These are phyloP conservation scores for Axea sp. DNA, from an alignment of 2,888 invertebrate species.

Conservation along the genomic window DNA sequence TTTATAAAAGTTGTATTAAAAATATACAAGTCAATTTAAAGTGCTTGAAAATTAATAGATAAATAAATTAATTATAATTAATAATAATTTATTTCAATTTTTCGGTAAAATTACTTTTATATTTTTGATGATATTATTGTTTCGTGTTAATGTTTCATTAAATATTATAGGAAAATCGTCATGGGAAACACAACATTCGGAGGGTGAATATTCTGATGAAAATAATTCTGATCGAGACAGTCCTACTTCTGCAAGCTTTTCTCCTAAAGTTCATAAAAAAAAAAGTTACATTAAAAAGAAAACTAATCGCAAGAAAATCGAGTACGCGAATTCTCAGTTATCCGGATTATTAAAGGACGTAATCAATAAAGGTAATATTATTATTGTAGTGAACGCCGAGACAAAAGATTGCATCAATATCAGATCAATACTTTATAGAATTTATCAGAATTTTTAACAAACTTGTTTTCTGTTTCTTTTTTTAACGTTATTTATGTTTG, in stretches of 20 bases:
- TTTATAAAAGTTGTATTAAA: background rate
- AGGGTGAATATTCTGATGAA: slow-evolving; percentile 56
- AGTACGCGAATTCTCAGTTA: slow-evolving; percentile 72
- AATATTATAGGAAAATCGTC: slow-evolving; percentile 70
- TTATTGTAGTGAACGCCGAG: slow-evolving; percentile 2
- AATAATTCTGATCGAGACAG: slow-evolving; percentile 67
- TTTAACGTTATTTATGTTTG: background rate
- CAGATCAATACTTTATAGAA: slow-evolving; percentile 1
- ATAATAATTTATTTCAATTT: too few relatives aligned
- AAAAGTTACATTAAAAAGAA: slow-evolving; percentile 47
- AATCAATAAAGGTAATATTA: slow-evolving; percentile 66
- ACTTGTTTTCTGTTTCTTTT: background rate
- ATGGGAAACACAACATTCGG: slow-evolving; percentile 72
- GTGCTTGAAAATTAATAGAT: too few relatives aligned
- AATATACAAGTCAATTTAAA: too few relatives aligned
- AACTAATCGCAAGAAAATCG: slow-evolving; percentile 49
- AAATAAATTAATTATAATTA: too few relatives aligned
- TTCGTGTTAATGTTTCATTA: too few relatives aligned
- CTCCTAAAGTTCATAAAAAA: slow-evolving; percentile 6
- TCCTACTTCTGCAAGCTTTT: slow-evolving; percentile 23
- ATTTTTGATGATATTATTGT: too few relatives aligned
- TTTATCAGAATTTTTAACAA: background rate
- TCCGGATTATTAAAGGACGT: slow-evolving; percentile 75
- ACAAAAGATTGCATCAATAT: slow-evolving; percentile 3
- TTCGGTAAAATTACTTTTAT: too few relatives aligned